A percentile compares a stretch with the other conserved stretches of the same genome.
These are phyloP conservation scores for Stegastes partitus DNA, from an alignment of 2,113 vertebrate genomes.

Conservation along the genomic window DNA sequence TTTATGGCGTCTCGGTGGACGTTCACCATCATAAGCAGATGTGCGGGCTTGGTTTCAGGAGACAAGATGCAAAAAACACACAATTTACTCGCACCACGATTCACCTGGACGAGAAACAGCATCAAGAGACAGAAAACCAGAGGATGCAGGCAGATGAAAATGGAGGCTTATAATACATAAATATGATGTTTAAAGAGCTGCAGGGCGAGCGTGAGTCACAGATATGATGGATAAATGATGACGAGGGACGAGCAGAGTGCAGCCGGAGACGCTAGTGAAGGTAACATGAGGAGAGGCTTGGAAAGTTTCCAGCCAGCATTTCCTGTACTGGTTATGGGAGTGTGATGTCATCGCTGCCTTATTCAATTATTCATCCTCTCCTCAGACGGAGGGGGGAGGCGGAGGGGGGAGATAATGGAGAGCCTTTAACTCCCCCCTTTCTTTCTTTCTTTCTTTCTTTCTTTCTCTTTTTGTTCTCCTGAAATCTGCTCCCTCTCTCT, in stretches of 20 bases:
- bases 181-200: too few relatives aligned
- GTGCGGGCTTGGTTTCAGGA: too few relatives aligned
- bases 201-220: constrained; percentile 64
- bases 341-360: constrained; percentile 81
- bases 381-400: constrained; percentile 45
- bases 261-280: constrained; percentile 12
- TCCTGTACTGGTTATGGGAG: constrained; percentile 55
- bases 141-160: constrained; percentile 4
- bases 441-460: neutral
- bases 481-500: neutral
- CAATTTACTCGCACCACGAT: too few relatives aligned
- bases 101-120: too few relatives aligned
- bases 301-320: constrained; percentile 68
- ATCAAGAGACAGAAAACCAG: constrained; percentile 8
- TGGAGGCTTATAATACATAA: too few relatives aligned
- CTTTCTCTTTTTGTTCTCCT: neutral
- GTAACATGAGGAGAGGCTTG: constrained; percentile 64
- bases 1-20: too few relatives aligned
- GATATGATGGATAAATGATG: constrained; percentile 45
- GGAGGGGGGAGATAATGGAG: constrained; percentile 40
- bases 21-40: too few relatives aligned
- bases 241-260: constrained; percentile 22
- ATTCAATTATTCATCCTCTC: constrained; percentile 84
- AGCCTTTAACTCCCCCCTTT: constrained; percentile 19
- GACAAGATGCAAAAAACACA: too few relatives aligned